These are phyloP conservation scores for Ptychoptera contaminata DNA, from an alignment of 2,888 invertebrate species.

Conservation along the genomic window DNA sequence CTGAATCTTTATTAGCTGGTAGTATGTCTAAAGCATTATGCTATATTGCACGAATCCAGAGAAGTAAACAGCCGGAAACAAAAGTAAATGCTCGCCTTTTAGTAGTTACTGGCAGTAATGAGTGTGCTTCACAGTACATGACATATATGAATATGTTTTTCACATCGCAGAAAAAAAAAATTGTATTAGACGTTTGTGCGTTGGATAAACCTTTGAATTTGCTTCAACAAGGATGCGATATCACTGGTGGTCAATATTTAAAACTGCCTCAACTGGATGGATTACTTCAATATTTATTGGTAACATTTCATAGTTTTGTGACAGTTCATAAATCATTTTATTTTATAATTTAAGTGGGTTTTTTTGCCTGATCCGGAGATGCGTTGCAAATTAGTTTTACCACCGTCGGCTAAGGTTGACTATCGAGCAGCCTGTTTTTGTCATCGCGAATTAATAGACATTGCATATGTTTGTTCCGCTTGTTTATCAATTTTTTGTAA, in stretches of 20 bases:
- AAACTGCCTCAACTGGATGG: conserved; percentile 78
- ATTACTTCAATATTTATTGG: conserved; percentile 33
- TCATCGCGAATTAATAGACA: conserved; percentile 84
- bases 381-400: conserved; percentile 67
- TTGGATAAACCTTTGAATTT: conserved; percentile 80
- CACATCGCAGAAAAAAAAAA: conserved; percentile 78
- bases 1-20: conserved; percentile 71
- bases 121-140: conserved; percentile 90
- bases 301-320: not conserved
- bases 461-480: conserved; percentile 95
- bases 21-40: conserved; percentile 81
- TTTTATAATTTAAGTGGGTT: conserved; percentile 55
- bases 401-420: conserved; percentile 82
- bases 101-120: conserved; percentile 77
- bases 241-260: conserved; percentile 84
- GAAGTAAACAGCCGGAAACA: conserved; percentile 43
- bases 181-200: conserved; percentile 84
- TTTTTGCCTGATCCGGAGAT: conserved; percentile 76
- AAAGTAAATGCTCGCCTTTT: conserved; percentile 63
- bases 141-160: conserved; percentile 98
- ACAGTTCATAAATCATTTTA: conserved; percentile 1
- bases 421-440: conserved; percentile 97
- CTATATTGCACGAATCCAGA: conserved; percentile 59
- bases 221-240: conserved; percentile 91
- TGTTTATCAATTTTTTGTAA: conserved; percentile 95